Base-by-base conservation (phyloP, 2,113 vertebrate species). In the Heliornis fulica region DNA sequence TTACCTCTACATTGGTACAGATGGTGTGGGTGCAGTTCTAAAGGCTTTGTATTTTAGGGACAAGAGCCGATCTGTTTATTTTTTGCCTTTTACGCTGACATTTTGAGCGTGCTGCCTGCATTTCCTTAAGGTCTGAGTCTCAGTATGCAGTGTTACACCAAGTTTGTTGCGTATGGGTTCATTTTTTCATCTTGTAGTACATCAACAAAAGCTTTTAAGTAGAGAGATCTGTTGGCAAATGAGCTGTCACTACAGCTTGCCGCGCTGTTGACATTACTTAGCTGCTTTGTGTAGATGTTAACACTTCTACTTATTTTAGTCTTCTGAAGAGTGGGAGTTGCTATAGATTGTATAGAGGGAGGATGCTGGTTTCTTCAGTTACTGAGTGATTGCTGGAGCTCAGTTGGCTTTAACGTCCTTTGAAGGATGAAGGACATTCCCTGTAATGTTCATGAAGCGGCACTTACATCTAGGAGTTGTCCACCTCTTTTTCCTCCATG, bases 71-170 rank as follows among this genome's bases (percentile, higher is more conserved):
- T 72, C n/a, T n/a, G n/a, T n/a, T n/a, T n/a, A n/a, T n/a, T n/a
- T n/a, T n/a, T n/a, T n/a, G n/a, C n/a, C n/a, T 90, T 81, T 21
- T 34, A 36, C 74, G 10, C 51, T 54, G 83, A 86, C 41, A 15
- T 48, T 32, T 64, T 69, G 21, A 59, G 60, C 50, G 1, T 6
- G 32, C 50, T 28, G 54, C 78, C 22, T 59, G 28, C 28, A 21
- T 36, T 89, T 68, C 45, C 76, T 94, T 90, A 22, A 46, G 22
- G 80, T 82, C 43, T 38, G 38, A 84, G 71, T 43, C 64, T 96
- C 76, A 40, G 6, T 92, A 32, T 94, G 48, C 41, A 80, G 60
- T 68, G 45, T 90, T 65, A 46, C 26, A 25, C 64, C 46, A 53
- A 76, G 43, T 32, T 59, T 20, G 20, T 46, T 46, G 46, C 46